These are phyloP conservation scores for Anadara kagoshimensis DNA, from an alignment of 1,140 invertebrate species.

Conservation along the genomic window DNA sequence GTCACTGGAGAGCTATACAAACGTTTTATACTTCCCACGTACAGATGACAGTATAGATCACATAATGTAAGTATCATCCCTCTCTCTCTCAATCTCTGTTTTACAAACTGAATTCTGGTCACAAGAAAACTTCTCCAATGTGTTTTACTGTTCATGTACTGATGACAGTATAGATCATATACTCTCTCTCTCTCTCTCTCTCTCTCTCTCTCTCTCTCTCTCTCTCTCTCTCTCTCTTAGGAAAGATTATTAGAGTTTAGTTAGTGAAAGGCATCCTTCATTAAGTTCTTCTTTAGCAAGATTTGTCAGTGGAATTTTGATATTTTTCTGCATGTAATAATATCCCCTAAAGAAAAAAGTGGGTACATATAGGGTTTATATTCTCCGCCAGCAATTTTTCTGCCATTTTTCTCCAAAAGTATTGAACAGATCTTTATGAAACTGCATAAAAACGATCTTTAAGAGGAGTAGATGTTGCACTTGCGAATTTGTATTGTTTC, in stretches of 20 bases:
- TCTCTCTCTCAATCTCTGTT: background rate
- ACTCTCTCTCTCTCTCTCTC: background rate
- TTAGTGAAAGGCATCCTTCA: conserved; percentile 73
- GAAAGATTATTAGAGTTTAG: conserved; percentile 78
- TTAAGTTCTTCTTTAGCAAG: conserved; percentile 10
- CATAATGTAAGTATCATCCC: conserved; percentile 45
- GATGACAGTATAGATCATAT: background rate
- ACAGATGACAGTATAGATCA: conserved; percentile 40
- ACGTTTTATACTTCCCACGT: conserved; percentile 50
- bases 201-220: background rate
- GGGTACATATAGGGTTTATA: too few species aligned
- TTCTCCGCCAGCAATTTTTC: too few species aligned
- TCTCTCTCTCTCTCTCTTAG: conserved; percentile 63
- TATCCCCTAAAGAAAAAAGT: too few species aligned
- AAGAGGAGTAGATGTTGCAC: too few species aligned
- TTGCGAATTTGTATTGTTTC: too few species aligned
- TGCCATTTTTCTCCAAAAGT: too few species aligned
- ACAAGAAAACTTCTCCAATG: background rate
- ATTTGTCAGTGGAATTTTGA: background rate
- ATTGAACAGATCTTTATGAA: too few species aligned
- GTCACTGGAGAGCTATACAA: conserved; percentile 77
- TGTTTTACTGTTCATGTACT: background rate
- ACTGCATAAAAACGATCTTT: too few species aligned
- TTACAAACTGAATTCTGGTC: background rate
- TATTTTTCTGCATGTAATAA: conserved; percentile 22